Evolutionary conservation across 2,113 vertebrate genomes (phyloP).

Genomic region (Ariopsis seemanni): DNA sequence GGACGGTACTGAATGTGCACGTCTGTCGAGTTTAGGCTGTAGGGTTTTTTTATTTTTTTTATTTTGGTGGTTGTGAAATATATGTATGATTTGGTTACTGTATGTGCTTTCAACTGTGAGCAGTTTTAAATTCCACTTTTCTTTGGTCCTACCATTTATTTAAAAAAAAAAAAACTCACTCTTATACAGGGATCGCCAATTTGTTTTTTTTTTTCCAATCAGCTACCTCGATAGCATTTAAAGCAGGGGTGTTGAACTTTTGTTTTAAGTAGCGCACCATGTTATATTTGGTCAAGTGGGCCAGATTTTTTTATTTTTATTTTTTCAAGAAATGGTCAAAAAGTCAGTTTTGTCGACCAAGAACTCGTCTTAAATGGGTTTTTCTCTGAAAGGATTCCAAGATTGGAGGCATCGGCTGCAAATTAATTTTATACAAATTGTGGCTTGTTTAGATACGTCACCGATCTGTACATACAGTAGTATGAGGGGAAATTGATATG

Average conservation of each 20-base stretch:
- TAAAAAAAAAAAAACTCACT: background rate
- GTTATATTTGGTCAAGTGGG: background rate
- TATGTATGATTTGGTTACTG: background rate
- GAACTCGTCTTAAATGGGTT: background rate
- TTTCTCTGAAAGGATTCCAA: background rate
- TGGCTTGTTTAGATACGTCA: background rate
- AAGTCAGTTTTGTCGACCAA: background rate
- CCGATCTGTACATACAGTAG: background rate
- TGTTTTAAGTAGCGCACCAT: background rate
- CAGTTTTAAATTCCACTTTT: conserved; percentile 16
- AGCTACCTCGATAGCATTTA: conserved; percentile 32
- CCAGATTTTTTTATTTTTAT: background rate
- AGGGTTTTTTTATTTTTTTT: background rate
- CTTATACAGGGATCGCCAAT: background rate
- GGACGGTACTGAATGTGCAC: background rate
- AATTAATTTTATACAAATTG: background rate
- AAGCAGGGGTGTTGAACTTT: conserved; percentile 3
- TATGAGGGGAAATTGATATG: background rate
- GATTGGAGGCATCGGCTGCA: background rate
- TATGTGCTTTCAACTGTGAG: conserved; percentile 47
- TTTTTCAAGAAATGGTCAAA: too few relatives aligned
- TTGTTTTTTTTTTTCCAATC: background rate
- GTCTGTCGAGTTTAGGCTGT: background rate
- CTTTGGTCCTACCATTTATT: background rate
- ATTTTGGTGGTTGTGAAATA: background rate